phyloP scores from a whole-genome alignment of 2,888 invertebrate species.

The Xanthorhoe spadicearia region DNA sequence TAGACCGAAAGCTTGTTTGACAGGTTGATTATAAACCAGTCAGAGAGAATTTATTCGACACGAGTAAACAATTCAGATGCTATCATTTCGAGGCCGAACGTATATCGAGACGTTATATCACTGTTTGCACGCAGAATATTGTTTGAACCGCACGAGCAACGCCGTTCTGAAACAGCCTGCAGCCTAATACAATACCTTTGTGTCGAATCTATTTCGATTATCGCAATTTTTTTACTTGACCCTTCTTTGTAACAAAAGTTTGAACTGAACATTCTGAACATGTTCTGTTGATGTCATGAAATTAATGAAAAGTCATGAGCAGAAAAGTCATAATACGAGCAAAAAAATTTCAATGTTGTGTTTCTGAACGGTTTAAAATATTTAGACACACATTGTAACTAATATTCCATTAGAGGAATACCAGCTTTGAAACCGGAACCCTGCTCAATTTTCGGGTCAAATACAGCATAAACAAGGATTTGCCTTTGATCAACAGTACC shows the following conservation, averaged over 20 bases:
- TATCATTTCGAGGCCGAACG: constrained; percentile 12
- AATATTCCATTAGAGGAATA: constrained; percentile 13
- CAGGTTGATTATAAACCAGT: constrained; percentile 51
- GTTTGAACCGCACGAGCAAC: background rate
- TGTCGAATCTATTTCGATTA: too few species aligned
- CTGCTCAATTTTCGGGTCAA: constrained; percentile 35
- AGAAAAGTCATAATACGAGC: too few species aligned
- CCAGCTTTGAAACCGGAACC: constrained; percentile 29
- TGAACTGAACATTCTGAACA: too few species aligned
- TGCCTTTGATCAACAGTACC: constrained; percentile 39
- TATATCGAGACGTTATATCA: constrained; percentile 10
- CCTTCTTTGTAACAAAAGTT: too few species aligned
- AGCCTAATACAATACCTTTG: too few species aligned
- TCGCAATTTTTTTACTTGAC: too few species aligned
- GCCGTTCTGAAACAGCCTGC: too few species aligned
- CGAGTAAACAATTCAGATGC: constrained; percentile 14
- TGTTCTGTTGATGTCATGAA: too few species aligned
- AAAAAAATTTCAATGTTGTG: too few species aligned
- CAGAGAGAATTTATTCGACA: constrained; percentile 44
- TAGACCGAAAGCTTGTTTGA: constrained; percentile 43
- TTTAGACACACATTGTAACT: background rate
- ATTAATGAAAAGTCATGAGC: too few species aligned
- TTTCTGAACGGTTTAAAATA: background rate
- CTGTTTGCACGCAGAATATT: constrained; percentile 1
- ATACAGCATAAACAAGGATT: constrained; percentile 33